Percentiles rank a stretch among this genome's conserved stretches.
These are phyloP conservation scores for Fulmarus glacialis DNA, from an alignment of 2,113 vertebrate species.

Conservation along the genomic window DNA sequence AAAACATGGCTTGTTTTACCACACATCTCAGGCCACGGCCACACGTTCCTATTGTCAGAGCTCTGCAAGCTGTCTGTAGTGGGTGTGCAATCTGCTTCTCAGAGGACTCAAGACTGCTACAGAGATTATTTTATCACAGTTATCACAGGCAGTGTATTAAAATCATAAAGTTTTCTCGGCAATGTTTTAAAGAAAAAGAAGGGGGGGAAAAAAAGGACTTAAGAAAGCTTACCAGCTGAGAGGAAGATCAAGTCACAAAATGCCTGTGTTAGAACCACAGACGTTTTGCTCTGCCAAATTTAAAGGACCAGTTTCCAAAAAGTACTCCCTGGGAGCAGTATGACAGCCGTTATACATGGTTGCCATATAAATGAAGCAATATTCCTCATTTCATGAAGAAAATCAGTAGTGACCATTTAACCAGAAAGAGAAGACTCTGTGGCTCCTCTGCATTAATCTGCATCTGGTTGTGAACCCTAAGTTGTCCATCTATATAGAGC, in stretches of 20 bases:
- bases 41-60: neutral
- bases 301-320: neutral
- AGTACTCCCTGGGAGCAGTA: neutral
- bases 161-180: neutral
- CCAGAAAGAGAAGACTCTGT: neutral
- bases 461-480: neutral
- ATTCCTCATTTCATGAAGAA: neutral
- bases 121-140: neutral
- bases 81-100: neutral
- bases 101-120: neutral
- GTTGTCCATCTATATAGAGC: neutral
- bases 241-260: neutral
- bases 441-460: neutral
- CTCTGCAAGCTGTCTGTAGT: neutral
- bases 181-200: neutral
- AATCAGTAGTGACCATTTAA: neutral
- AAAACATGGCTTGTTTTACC: neutral
- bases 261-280: neutral
- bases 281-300: neutral
- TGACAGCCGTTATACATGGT: neutral
- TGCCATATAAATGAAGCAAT: neutral
- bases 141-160: neutral
- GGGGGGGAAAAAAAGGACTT: neutral
- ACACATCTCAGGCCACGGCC: neutral
- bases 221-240: neutral